phyloP scores from a whole-genome alignment of 2,113 vertebrate genomes.

The Mus spicilegus region DNA sequence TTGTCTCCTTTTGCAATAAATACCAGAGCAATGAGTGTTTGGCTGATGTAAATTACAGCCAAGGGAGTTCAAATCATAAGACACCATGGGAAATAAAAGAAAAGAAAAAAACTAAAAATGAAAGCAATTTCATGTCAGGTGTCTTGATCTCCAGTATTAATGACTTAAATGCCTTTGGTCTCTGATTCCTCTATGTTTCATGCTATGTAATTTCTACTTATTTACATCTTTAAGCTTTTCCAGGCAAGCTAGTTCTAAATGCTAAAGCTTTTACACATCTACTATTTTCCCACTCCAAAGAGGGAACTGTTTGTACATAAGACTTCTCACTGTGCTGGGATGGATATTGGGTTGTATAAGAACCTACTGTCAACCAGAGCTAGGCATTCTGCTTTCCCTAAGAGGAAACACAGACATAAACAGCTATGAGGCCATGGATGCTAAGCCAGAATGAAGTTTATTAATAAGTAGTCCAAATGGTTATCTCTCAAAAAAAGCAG shows the following conservation, averaged over 20 bases:
- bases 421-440: conserved; percentile 24
- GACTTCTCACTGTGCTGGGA: neutral
- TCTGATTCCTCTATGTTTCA: neutral
- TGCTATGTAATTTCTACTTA: neutral
- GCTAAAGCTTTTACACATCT: neutral
- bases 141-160: neutral
- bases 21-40: neutral
- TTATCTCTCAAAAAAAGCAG: conserved; percentile 51
- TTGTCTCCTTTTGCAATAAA: neutral
- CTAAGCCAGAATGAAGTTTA: conserved; percentile 80
- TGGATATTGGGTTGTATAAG: neutral
- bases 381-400: neutral
- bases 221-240: neutral
- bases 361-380: neutral
- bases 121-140: neutral
- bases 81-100: neutral
- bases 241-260: neutral
- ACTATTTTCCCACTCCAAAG: neutral
- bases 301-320: too few species aligned
- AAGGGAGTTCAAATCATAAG: neutral
- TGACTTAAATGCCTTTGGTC: neutral
- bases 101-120: neutral
- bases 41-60: neutral
- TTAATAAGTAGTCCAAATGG: conserved; percentile 44
- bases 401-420: conserved; percentile 13